Percentiles rank a stretch among this genome's conserved stretches.
phyloP scores from a whole-genome alignment of 2,113 vertebrate genomes.

The Toxotes jaculatrix region DNA sequence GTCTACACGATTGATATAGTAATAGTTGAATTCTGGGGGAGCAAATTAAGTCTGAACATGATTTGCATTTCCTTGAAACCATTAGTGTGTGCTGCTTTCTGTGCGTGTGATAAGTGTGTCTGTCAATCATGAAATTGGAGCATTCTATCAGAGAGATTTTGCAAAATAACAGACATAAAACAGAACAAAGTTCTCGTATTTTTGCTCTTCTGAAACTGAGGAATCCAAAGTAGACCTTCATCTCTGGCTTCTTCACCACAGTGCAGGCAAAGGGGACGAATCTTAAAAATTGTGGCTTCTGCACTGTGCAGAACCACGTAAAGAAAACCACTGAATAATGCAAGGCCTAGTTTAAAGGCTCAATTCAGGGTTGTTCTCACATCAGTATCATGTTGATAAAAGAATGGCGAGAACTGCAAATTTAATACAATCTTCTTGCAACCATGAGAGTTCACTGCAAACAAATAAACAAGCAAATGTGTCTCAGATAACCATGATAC shows the following conservation, averaged over 20 bases:
- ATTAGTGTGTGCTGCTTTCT: conserved; percentile 6
- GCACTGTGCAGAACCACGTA: conserved; percentile 24
- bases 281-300: conserved; percentile 17
- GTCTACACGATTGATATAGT: not conserved
- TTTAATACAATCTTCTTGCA: not conserved
- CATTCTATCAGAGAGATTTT: conserved; percentile 37
- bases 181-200: conserved; percentile 12
- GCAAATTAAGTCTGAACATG: conserved; percentile 33
- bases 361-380: conserved; percentile 18
- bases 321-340: conserved; percentile 39
- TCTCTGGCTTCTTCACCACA: conserved; percentile 21
- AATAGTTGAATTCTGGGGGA: not conserved
- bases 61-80: conserved; percentile 39
- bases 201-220: conserved; percentile 21
- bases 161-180: conserved; percentile 29
- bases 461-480: not conserved
- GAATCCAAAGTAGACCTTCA: conserved; percentile 27
- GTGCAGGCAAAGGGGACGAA: not conserved
- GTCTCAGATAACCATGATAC: not conserved
- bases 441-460: not conserved
- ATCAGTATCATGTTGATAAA: conserved; percentile 37
- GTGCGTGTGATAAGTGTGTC: not conserved
- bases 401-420: not conserved
- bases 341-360: conserved; percentile 30
- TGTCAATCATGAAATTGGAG: conserved; percentile 53